Base-by-base conservation (phyloP, 2,797 vertebrate species). In the Peromyscus eremicus region DNA sequence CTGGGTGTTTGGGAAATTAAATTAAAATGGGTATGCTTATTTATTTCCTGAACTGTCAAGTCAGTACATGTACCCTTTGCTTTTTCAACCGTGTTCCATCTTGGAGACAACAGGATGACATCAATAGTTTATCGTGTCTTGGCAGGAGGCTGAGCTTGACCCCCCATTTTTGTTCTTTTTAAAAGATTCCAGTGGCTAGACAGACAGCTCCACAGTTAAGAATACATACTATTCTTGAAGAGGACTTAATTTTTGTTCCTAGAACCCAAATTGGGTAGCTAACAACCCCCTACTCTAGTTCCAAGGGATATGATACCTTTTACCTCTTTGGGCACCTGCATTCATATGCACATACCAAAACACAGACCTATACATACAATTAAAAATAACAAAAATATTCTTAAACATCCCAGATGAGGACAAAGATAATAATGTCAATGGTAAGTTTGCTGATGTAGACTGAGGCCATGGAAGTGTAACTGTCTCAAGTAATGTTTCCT, bases 1-100 rank as follows among this genome's bases (percentile, higher is more conserved):
- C 82, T 80, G 66, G 86, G 40, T 94, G 71, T 43, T 86, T 86
- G 80, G 70, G 90, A 97, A 79, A 27, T 79, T 97, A 92, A 96
- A 84, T 90, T 49, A 97, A 92, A 96, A 76, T 80, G 77, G 91
- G 66, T 57, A 88, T 1, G 12, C 91, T 46, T 90, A 75, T 91
- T 66, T 95, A 11, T 89, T 89, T 97, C 83, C 68, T 68, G 71
- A 86, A 62, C 25, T 97, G 52, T 95, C 90, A 89, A 77, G 93
- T 95, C 91, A 92, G 40, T 71, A 80, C 21, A 81, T 17, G 9
- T 29, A 68, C 52, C 81, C 19, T 83, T 86, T 73, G 68, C 17
- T 89, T 70, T 94, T 40, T 66, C 43, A 73, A 16, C 86, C 70
- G 62, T 55, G 73, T 37, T 57, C 73, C 5, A 32, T 93, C 79